These are phyloP conservation scores for Nemotelus pantherinus DNA, from an alignment of 2,888 invertebrate genomes.

Conservation along the genomic window DNA sequence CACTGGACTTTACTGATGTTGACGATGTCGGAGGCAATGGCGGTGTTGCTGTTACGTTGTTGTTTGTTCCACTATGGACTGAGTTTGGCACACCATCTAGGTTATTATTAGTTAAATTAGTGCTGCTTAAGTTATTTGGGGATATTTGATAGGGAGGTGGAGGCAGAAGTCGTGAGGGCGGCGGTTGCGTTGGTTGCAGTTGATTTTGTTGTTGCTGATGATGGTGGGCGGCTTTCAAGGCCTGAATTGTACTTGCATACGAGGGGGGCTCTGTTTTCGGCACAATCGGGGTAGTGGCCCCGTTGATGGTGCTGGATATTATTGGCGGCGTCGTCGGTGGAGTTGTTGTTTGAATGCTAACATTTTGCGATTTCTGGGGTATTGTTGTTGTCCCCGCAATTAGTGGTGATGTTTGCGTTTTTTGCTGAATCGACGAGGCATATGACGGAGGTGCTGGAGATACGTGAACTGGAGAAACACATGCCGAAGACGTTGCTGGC, in stretches of 20 bases:
- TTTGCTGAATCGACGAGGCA: slow-evolving; percentile 82
- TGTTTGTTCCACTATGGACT: slow-evolving; percentile 50
- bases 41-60: slow-evolving; percentile 65
- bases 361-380: slow-evolving; percentile 66
- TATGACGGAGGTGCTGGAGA: slow-evolving; percentile 81
- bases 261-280: slow-evolving; percentile 91
- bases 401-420: slow-evolving; percentile 68
- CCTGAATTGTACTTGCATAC: slow-evolving; percentile 90
- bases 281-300: slow-evolving; percentile 65
- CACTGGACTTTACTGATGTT: slow-evolving; percentile 43
- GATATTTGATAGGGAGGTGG: slow-evolving; percentile 74
- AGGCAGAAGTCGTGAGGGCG: slow-evolving; percentile 68
- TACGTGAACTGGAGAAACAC: slow-evolving; percentile 64
- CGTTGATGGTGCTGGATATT: slow-evolving; percentile 66
- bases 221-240: slow-evolving; percentile 65
- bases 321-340: slow-evolving; percentile 69
- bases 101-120: slow-evolving; percentile 57
- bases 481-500: slow-evolving; percentile 71
- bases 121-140: slow-evolving; percentile 53
- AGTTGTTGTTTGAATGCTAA: slow-evolving; percentile 60
- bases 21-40: slow-evolving; percentile 66
- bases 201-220: slow-evolving; percentile 59
- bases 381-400: slow-evolving; percentile 64
- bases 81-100: slow-evolving; percentile 49
- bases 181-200: slow-evolving; percentile 55